These are phyloP conservation scores for Caenorhabditis uteleia DNA, from an alignment of 2,888 invertebrate species.

Conservation along the genomic window DNA sequence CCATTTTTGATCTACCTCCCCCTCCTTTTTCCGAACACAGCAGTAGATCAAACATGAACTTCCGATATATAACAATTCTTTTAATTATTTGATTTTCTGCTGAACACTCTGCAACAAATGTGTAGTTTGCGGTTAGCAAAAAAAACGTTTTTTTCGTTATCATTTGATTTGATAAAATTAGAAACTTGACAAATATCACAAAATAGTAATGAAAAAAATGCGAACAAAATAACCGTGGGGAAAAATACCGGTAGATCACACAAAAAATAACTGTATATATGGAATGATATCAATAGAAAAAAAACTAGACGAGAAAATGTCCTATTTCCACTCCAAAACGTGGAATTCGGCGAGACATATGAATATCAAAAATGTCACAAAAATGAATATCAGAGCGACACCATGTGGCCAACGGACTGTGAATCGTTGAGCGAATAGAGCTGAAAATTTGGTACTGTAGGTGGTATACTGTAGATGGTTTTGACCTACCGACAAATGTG, in stretches of 20 bases:
- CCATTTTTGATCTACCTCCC: too few species aligned
- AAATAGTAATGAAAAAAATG: neutral
- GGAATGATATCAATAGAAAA: neutral
- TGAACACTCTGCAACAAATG: too few species aligned
- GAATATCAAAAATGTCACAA: slow-evolving; percentile 38
- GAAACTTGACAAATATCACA: too few species aligned
- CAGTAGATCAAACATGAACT: too few species aligned
- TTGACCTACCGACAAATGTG: slow-evolving; percentile 35
- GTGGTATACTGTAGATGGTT: too few species aligned
- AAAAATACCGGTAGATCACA: neutral
- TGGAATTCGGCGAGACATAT: slow-evolving; percentile 41
- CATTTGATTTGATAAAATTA: neutral
- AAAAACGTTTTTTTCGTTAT: too few species aligned
- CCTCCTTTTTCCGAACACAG: too few species aligned
- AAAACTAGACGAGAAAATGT: slow-evolving; percentile 4
- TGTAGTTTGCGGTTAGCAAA: too few species aligned
- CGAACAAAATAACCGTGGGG: neutral
- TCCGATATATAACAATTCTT: too few species aligned
- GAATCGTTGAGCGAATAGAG: slow-evolving; percentile 39
- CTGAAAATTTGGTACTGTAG: neutral
- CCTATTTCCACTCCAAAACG: slow-evolving; percentile 41
- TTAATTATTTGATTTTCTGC: too few species aligned
- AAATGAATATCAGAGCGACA: slow-evolving; percentile 34
- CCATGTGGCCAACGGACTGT: slow-evolving; percentile 35
- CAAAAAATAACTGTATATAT: neutral